phyloP scores from a whole-genome alignment of 2,797 vertebrate species.

The Cynopterus sphinx region DNA sequence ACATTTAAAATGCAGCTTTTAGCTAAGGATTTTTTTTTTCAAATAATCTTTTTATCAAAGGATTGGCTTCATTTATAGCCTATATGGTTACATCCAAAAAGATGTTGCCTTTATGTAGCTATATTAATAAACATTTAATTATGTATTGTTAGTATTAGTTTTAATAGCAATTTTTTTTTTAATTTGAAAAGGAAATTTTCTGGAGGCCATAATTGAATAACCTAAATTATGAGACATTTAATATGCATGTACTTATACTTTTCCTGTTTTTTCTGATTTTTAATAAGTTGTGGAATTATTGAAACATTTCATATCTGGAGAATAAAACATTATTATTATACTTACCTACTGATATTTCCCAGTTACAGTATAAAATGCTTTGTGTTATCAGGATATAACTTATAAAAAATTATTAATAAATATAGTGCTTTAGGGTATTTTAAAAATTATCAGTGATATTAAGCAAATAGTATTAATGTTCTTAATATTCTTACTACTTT shows the following conservation, averaged over 20 bases:
- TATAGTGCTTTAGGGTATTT: neutral
- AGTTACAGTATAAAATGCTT: slow-evolving; percentile 40
- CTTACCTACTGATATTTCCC: neutral
- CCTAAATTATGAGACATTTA: neutral
- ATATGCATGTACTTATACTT: neutral
- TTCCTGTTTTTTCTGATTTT: neutral
- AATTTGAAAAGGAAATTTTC: slow-evolving; percentile 24
- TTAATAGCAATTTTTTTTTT: slow-evolving; percentile 39
- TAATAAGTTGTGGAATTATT: slow-evolving; percentile 20
- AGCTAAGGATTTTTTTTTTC: neutral
- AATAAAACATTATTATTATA: neutral
- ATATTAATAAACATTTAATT: slow-evolving; percentile 10
- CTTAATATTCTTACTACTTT: neutral
- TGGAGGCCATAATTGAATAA: neutral
- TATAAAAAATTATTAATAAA: neutral
- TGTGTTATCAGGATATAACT: neutral
- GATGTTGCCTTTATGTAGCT: slow-evolving; percentile 13
- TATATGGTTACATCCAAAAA: slow-evolving; percentile 17
- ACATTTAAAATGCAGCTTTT: slow-evolving; percentile 16
- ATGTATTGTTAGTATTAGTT: neutral
- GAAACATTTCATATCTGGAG: neutral
- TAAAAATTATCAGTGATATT: neutral
- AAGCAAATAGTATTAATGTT: neutral
- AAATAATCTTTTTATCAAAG: neutral
- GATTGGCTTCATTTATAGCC: slow-evolving; percentile 19